phyloP scores from a whole-genome alignment of 2,888 invertebrate genomes.

The Fragum whitleyi region DNA sequence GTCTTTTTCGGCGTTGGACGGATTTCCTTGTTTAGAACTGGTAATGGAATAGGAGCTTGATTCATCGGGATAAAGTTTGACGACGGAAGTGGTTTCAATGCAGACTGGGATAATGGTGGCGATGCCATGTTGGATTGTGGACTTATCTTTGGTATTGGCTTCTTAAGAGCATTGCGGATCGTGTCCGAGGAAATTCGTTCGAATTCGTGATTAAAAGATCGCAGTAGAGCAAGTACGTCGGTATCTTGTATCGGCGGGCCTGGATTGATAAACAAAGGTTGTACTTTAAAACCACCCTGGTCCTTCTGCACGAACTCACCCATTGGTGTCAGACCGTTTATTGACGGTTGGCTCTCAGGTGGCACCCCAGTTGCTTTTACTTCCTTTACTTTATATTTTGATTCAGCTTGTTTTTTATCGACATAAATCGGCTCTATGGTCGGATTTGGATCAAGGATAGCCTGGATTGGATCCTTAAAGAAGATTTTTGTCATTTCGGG shows the following conservation, averaged over 20 bases:
- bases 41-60: not conserved
- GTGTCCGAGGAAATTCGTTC: slow-evolving; percentile 31
- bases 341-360: not conserved
- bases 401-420: not conserved
- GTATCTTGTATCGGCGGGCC: slow-evolving; percentile 29
- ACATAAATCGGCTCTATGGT: not conserved
- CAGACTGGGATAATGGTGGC: not conserved
- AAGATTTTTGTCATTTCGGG: slow-evolving; percentile 29
- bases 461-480: slow-evolving; percentile 26
- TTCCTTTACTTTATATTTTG: not conserved
- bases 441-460: not conserved
- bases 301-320: slow-evolving; percentile 4
- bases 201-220: slow-evolving; percentile 48
- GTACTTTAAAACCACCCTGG: slow-evolving; percentile 10
- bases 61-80: not conserved
- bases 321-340: not conserved
- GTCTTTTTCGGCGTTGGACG: not conserved
- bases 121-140: not conserved
- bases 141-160: slow-evolving; percentile 3
- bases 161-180: slow-evolving; percentile 41
- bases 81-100: not conserved
- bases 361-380: not conserved
- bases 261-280: slow-evolving; percentile 41
- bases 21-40: not conserved
- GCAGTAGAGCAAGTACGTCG: slow-evolving; percentile 35